Evolutionary conservation across 64 coral and sea anemone genomes (phyloP), one percentile per base, ranked within the genome.

Genomic region (Cladopsammia gracilis): DNA sequence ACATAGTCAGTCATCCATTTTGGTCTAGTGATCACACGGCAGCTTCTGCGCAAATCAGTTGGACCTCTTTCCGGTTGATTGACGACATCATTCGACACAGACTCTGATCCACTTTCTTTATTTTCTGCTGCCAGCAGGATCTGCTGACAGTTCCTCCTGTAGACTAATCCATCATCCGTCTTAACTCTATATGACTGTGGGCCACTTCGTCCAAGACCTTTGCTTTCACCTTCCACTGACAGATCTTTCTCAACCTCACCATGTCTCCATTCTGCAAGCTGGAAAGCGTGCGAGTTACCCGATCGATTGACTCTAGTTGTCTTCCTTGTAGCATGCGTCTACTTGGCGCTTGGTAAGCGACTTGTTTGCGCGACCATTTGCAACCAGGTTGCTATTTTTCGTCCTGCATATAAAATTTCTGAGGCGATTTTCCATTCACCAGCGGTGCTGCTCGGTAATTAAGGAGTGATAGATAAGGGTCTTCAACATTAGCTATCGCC

Each of bases 401-500:
- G 53, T 50, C n/a, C n/a, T n/a, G n/a, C n/a, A n/a, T n/a, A n/a
- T n/a, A 44, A 11, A 5, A 56, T 56, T 56, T 56, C 53, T n/a
- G n/a, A n/a, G n/a, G n/a, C n/a, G n/a, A n/a, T n/a, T n/a, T n/a
- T n/a, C n/a, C n/a, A n/a, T 56, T 56, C 26, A 69, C 85, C 68
- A 94, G 69, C 22, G 92, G 85, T 34, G 92, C 60, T 57, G 66
- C 88, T 20, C 85, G 62, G 73, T 94, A 88, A 34, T 78, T 64
- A 25, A 89, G 44, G 46, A 94, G 48, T 47, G 48, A 68, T 48
- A 94, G 77, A 65, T 94, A 94, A 20, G 92, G 73, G 81, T 88
- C 92, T 72, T 88, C 69, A 5, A 51, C 60, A 48, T 86, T 56
- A 67, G 62, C 70, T 81, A 86, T 73, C 4, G 84, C 58, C 61